phyloP scores from a whole-genome alignment of 1,140 invertebrate species.

The Spodoptera litura region DNA sequence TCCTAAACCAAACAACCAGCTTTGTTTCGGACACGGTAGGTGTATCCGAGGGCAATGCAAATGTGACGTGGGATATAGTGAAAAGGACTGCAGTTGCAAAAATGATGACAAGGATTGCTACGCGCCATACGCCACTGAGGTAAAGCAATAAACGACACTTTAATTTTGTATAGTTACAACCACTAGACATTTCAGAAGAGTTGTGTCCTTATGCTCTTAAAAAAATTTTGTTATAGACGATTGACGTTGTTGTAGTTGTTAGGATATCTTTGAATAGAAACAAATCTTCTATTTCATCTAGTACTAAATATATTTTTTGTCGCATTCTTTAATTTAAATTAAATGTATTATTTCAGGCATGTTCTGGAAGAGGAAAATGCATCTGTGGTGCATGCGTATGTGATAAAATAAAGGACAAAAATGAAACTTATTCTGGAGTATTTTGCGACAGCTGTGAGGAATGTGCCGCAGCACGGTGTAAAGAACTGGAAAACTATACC shows the following conservation, averaged over 20 bases:
- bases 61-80: conserved; percentile 88
- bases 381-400: conserved; percentile 89
- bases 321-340: background rate
- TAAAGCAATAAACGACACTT: conserved; percentile 30
- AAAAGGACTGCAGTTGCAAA: conserved; percentile 89
- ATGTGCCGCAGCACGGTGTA: conserved; percentile 86
- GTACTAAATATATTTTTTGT: background rate
- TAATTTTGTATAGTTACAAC: too few relatives aligned
- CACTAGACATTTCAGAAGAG: too few relatives aligned
- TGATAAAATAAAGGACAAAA: conserved; percentile 67
- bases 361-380: conserved; percentile 89
- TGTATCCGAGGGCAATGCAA: conserved; percentile 89
- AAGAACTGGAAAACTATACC: conserved; percentile 91
- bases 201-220: too few relatives aligned
- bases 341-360: conserved; percentile 74
- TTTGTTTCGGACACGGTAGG: conserved; percentile 87
- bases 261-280: too few relatives aligned
- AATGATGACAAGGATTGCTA: conserved; percentile 88
- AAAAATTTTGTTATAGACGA: too few relatives aligned
- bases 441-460: conserved; percentile 90
- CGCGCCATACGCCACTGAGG: conserved; percentile 77
- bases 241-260: too few relatives aligned
- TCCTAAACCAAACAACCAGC: conserved; percentile 86
- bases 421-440: conserved; percentile 87
- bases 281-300: too few relatives aligned